Conservation (phyloP, 2,888 invertebrate species). For the Cremastinae sp. region DNA sequence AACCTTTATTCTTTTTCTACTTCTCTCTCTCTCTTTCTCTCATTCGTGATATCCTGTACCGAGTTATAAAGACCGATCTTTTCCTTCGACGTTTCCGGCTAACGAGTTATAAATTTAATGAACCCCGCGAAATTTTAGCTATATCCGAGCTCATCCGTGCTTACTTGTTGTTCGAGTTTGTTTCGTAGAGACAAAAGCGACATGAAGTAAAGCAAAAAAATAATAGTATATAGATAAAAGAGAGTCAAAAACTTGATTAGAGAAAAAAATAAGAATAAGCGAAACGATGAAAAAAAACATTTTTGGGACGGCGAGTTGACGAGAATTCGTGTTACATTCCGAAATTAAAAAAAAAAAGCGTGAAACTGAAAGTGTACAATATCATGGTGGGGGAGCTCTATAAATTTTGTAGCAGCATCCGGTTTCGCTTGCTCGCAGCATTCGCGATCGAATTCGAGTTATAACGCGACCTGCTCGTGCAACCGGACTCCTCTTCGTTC, state of each 20-base stretch:
- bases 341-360: too few species aligned
- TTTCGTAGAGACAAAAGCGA: too few species aligned
- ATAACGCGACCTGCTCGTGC: not conserved
- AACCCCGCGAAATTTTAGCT: constrained; percentile 5
- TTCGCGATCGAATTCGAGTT: not conserved
- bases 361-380: not conserved
- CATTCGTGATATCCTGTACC: not conserved
- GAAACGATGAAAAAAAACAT: too few species aligned
- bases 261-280: too few species aligned
- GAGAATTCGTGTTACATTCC: too few species aligned
- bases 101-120: constrained; percentile 45
- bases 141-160: not conserved
- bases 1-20: constrained; percentile 4
- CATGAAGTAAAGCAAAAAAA: too few species aligned
- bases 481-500: too few species aligned
- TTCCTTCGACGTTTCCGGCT: constrained; percentile 6
- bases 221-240: too few species aligned
- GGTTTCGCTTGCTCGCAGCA: not conserved
- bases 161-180: not conserved
- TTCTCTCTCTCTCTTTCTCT: constrained; percentile 2
- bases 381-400: not conserved
- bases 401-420: constrained; percentile 1
- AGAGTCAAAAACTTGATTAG: too few species aligned
- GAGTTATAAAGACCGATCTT: constrained; percentile 1
- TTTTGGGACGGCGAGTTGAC: too few species aligned